Evolutionary conservation across 2,888 invertebrate genomes (phyloP).

Genomic region (Nephrotoma flavescens): DNA sequence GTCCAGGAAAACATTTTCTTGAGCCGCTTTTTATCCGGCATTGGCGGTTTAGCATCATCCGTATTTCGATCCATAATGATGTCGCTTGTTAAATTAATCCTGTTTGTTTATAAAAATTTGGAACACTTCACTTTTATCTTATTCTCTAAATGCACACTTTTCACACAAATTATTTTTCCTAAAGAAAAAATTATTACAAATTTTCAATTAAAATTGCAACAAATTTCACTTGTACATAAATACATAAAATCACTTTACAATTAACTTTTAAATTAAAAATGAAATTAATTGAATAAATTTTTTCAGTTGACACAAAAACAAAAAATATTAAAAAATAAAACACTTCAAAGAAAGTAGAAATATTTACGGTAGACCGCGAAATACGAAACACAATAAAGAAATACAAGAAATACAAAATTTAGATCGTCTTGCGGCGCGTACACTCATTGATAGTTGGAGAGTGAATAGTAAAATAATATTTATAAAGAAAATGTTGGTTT

Average conservation of each 20-base stretch:
- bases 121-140: background rate
- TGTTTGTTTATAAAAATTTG: background rate
- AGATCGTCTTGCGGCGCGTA: background rate
- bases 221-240: background rate
- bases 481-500: background rate
- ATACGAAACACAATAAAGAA: background rate
- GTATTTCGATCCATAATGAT: background rate
- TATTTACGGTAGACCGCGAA: background rate
- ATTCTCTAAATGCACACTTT: background rate
- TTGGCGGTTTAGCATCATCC: background rate
- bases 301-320: background rate
- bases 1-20: slow-evolving; percentile 11
- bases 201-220: background rate
- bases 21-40: slow-evolving; percentile 9
- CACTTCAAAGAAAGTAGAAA: background rate
- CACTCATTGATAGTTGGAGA: background rate
- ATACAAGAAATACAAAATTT: background rate
- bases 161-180: background rate
- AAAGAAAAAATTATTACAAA: background rate
- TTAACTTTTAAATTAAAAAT: background rate
- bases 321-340: background rate
- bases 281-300: background rate
- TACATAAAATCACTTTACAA: background rate
- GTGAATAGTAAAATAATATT: background rate
- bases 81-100: background rate